Evolutionary conservation across 2,113 vertebrate genomes (phyloP).

Genomic region (Pan troglodytes): NHGRI_mPanTro3-v2.1_pri NC_072404.2:167994001-167994500

Average conservation of each 20-base stretch:
- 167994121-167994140: neutral
- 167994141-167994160: neutral
- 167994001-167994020: neutral
- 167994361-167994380: neutral
- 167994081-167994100: neutral
- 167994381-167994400: neutral
- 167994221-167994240: too few species aligned
- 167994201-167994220: neutral
- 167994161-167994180: neutral
- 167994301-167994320: neutral
- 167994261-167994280: neutral
- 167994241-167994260: neutral
- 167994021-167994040: neutral
- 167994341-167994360: neutral
- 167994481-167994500: neutral
- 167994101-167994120: neutral
- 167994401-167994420: neutral
- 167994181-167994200: neutral
- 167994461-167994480: neutral
- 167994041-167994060: neutral
- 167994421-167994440: neutral
- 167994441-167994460: neutral
- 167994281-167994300: neutral
- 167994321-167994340: neutral
- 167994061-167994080: neutral